Evolutionary conservation across 2,888 invertebrate genomes (phyloP).

Genomic region (Helleia helle): DNA sequence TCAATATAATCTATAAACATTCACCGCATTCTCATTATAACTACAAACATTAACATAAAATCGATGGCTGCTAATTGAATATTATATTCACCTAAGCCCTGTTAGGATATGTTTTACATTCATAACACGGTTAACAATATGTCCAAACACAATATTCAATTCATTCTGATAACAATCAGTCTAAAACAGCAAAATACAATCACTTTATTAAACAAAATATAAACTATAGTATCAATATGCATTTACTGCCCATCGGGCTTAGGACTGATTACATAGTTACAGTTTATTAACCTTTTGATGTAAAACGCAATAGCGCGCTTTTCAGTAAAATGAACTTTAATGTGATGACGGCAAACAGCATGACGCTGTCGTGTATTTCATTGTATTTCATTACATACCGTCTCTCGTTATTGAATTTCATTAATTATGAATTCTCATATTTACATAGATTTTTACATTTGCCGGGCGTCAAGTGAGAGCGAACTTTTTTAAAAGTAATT

Average conservation of each 20-base stretch:
- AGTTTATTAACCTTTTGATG: too few species aligned
- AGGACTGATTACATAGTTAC: not conserved
- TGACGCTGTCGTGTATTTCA: too few species aligned
- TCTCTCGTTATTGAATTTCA: too few species aligned
- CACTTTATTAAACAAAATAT: not conserved
- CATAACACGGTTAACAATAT: conserved; percentile 1
- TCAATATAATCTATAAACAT: conserved; percentile 6
- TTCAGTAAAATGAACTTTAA: too few species aligned
- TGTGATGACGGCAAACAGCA: too few species aligned
- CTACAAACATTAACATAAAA: conserved; percentile 5
- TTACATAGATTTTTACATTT: too few species aligned
- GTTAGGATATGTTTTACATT: conserved; percentile 1
- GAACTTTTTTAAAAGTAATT: too few species aligned
- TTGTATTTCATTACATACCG: too few species aligned
- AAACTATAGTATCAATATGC: not conserved
- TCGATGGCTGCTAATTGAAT: conserved; percentile 4
- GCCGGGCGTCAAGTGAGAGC: too few species aligned
- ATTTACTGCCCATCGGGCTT: not conserved
- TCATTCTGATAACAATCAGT: not conserved
- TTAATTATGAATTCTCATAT: too few species aligned
- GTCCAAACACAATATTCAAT: conserved; percentile 3
- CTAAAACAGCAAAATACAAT: not conserved
- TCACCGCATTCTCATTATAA: conserved; percentile 6
- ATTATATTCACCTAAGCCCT: conserved; percentile 5
- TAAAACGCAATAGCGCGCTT: too few species aligned